phyloP scores from a whole-genome alignment of 2,113 vertebrate species.

The Suncus etruscus region DNA sequence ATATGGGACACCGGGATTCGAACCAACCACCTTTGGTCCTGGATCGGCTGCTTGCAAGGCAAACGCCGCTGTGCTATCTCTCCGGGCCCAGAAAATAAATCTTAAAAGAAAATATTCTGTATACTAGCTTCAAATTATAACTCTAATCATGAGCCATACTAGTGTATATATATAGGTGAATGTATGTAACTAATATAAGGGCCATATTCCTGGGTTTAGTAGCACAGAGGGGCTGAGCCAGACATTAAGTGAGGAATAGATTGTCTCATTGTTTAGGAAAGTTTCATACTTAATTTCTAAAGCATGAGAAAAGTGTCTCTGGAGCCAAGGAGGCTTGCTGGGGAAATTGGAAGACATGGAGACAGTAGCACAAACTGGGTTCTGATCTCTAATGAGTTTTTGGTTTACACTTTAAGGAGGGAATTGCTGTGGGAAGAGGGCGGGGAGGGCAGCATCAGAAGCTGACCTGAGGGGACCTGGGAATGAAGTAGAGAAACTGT shows the following conservation, averaged over 20 bases:
- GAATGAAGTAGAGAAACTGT: too few species aligned
- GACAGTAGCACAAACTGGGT: background rate
- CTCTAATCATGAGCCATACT: background rate
- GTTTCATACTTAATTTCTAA: background rate
- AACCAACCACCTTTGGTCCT: too few species aligned
- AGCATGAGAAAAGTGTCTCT: background rate
- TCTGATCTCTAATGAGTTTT: background rate
- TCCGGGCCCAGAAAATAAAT: background rate
- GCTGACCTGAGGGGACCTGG: too few species aligned
- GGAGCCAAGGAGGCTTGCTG: conserved; percentile 21
- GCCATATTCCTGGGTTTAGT: background rate
- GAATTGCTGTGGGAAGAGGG: background rate
- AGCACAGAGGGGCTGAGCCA: conserved; percentile 8
- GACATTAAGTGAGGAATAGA: background rate
- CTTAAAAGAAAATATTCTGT: conserved; percentile 28
- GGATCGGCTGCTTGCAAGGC: too few species aligned
- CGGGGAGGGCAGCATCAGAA: too few species aligned
- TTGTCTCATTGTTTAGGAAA: background rate
- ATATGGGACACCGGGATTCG: too few species aligned
- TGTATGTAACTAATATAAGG: background rate
- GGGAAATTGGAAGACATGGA: conserved; percentile 11
- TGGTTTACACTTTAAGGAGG: background rate
- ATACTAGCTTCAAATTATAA: background rate
- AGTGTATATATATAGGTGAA: background rate
- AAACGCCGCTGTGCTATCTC: too few species aligned